phyloP scores from a whole-genome alignment of 2,797 vertebrate species.

The Lepilemur ruficaudatus region DNA sequence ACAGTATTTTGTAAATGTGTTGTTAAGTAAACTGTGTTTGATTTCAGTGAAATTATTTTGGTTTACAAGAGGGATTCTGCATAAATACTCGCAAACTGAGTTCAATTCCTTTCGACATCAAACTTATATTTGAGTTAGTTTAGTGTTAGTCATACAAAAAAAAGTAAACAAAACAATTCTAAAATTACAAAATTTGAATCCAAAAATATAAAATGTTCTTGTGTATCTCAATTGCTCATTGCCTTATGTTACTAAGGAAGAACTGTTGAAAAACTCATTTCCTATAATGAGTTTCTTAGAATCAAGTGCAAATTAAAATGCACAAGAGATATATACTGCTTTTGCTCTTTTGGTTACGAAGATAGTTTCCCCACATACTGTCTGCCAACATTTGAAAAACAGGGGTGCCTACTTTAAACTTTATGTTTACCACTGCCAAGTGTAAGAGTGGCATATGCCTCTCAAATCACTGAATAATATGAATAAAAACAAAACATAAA shows the following conservation, averaged over 20 bases:
- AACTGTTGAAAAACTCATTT: conserved; percentile 67
- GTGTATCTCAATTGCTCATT: conserved; percentile 65
- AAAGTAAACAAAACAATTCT: conserved; percentile 66
- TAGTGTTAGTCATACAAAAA: conserved; percentile 53
- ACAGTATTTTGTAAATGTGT: conserved; percentile 71
- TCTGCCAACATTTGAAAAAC: neutral
- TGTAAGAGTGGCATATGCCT: neutral
- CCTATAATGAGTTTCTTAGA: conserved; percentile 65
- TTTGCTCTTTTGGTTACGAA: conserved; percentile 3
- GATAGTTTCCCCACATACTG: neutral
- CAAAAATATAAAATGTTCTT: conserved; percentile 56
- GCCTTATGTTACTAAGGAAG: conserved; percentile 70
- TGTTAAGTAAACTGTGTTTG: conserved; percentile 69
- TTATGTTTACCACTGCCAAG: neutral
- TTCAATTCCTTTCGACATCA: conserved; percentile 53
- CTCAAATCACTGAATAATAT: neutral
- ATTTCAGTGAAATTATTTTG: conserved; percentile 74
- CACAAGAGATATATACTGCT: neutral
- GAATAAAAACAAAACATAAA: conserved; percentile 9
- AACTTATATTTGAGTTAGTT: conserved; percentile 52
- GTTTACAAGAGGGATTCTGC: conserved; percentile 58
- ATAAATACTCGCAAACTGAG: conserved; percentile 33
- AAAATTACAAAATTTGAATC: conserved; percentile 67
- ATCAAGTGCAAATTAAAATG: conserved; percentile 64
- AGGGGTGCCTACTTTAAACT: neutral